These are phyloP conservation scores for Nerophis ophidion DNA, from an alignment of 2,113 vertebrate species.

Conservation along the genomic window DNA sequence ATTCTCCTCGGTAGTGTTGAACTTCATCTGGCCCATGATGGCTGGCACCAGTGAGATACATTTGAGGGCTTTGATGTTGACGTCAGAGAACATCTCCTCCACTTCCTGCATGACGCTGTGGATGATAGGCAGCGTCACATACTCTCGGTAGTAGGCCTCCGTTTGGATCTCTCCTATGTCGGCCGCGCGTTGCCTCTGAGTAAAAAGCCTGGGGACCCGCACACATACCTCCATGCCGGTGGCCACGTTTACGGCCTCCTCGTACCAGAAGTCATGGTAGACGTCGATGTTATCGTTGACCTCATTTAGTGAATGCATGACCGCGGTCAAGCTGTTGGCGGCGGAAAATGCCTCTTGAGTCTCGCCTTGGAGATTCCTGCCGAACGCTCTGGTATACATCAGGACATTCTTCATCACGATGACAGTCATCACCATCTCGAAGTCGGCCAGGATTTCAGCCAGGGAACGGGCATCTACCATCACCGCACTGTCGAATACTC, in stretches of 20 bases:
- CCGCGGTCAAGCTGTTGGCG: slow-evolving; percentile 83
- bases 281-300: slow-evolving; percentile 91
- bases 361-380: slow-evolving; percentile 84
- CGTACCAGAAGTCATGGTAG: slow-evolving; percentile 95
- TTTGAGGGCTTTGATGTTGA: slow-evolving; percentile 85
- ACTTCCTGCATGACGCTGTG: slow-evolving; percentile 85
- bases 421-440: slow-evolving; percentile 81
- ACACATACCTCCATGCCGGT: slow-evolving; percentile 73
- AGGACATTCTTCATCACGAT: slow-evolving; percentile 84
- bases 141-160: slow-evolving; percentile 85
- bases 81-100: slow-evolving; percentile 88
- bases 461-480: slow-evolving; percentile 71
- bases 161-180: slow-evolving; percentile 72
- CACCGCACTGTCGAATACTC: slow-evolving; percentile 61
- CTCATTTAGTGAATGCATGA: slow-evolving; percentile 86
- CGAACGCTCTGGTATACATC: slow-evolving; percentile 85
- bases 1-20: slow-evolving; percentile 85
- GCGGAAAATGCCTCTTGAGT: slow-evolving; percentile 84
- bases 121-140: slow-evolving; percentile 79
- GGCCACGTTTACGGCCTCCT: slow-evolving; percentile 82
- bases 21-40: slow-evolving; percentile 91
- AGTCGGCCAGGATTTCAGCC: slow-evolving; percentile 78
- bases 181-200: slow-evolving; percentile 71
- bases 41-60: slow-evolving; percentile 86
- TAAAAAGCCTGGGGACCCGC: slow-evolving; percentile 78